Percentiles rank a stretch among this genome's conserved stretches.
Evolutionary conservation across 1,140 invertebrate genomes (phyloP).

Genomic region (Dinothrombium tinctorium): DNA sequence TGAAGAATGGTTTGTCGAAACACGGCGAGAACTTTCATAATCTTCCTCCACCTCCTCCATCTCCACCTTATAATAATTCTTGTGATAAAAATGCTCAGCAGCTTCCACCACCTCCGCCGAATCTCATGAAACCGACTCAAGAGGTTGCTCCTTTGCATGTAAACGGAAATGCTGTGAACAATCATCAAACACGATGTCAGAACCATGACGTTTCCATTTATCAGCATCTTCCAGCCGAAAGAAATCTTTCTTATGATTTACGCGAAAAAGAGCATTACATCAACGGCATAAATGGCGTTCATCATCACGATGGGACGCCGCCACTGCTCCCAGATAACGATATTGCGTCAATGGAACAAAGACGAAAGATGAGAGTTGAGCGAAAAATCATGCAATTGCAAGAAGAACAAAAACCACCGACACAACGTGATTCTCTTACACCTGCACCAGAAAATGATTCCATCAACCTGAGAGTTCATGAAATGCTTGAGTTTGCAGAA

Average conservation of each 20-base stretch:
- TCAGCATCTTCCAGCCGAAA: not conserved
- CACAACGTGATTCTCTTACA: slow-evolving; percentile 38
- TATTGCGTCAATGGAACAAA: too few relatives aligned
- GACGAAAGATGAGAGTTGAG: slow-evolving; percentile 2
- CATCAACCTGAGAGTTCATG: slow-evolving; percentile 25
- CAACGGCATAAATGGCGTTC: not conserved
- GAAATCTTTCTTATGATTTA: not conserved
- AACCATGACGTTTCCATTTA: not conserved
- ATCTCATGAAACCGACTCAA: slow-evolving; percentile 17
- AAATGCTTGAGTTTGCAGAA: slow-evolving; percentile 78
- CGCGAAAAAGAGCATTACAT: not conserved
- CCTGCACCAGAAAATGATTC: slow-evolving; percentile 25
- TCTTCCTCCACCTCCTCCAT: slow-evolving; percentile 9
- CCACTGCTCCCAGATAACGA: too few relatives aligned
- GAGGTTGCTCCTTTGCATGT: not conserved
- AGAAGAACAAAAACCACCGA: slow-evolving; percentile 2
- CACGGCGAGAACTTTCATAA: not conserved
- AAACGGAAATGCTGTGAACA: not conserved
- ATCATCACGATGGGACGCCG: not conserved
- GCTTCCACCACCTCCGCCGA: slow-evolving; percentile 12
- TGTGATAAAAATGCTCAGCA: not conserved
- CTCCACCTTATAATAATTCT: slow-evolving; percentile 14
- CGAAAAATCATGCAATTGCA: slow-evolving; percentile 3
- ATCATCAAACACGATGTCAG: not conserved
- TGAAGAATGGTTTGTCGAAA: not conserved